Percentiles rank a stretch among this genome's conserved stretches.
Evolutionary conservation across 2,888 invertebrate species (phyloP).

Genomic region (Syrista parreyssii): DNA sequence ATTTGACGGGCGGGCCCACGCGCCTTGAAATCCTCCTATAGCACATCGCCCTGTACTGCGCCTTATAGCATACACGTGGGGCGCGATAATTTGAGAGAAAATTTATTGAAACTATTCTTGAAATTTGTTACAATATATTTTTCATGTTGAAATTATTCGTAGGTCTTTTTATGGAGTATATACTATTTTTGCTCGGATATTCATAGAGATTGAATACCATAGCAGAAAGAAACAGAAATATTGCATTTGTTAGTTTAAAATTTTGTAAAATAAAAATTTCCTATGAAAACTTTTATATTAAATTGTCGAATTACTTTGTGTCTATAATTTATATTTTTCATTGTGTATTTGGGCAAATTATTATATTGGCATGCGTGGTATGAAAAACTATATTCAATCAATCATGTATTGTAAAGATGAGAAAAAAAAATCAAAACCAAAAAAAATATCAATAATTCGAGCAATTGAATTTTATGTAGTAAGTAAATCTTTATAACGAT

Average conservation of each 20-base stretch:
- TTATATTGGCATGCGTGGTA: neutral
- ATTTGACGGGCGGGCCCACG: neutral
- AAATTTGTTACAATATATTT: no score
- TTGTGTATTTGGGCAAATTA: neutral
- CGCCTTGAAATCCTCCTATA: neutral
- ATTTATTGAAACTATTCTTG: no score
- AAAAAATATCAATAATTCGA: neutral
- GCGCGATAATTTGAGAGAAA: no score
- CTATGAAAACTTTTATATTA: neutral
- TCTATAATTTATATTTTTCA: neutral
- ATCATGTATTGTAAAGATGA: neutral
- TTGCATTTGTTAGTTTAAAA: neutral
- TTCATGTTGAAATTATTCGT: no score
- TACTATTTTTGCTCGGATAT: neutral
- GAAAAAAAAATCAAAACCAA: neutral
- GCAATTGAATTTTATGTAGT: neutral
- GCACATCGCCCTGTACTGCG: neutral
- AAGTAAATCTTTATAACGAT: neutral
- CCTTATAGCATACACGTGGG: no score
- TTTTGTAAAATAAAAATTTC: neutral
- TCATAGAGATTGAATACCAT: neutral
- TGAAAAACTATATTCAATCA: neutral
- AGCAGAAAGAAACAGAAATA: neutral
- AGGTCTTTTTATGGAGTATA: neutral
- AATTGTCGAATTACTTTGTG: no score